A percentile compares a stretch with the other conserved stretches of the same genome.
phyloP scores from a whole-genome alignment of 2,888 invertebrate species.

The Diabrotica balteata region DNA sequence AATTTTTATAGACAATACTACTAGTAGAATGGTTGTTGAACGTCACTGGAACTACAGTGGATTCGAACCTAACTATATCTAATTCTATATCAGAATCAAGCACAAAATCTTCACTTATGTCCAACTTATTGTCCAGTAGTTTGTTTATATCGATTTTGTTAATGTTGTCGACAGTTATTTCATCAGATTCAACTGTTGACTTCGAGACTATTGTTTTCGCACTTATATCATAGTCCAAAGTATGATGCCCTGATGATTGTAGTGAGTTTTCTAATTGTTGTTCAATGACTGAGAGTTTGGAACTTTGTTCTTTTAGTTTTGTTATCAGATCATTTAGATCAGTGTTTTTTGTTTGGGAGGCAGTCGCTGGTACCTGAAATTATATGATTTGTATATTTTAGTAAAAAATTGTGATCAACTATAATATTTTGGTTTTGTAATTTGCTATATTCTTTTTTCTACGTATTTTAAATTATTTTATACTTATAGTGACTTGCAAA shows the following conservation, averaged over 20 bases:
- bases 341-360: conserved; percentile 1
- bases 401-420: too few relatives aligned
- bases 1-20: conserved; percentile 45
- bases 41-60: conserved; percentile 40
- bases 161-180: conserved; percentile 34
- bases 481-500: too few relatives aligned
- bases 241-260: not conserved
- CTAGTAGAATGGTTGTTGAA: conserved; percentile 50
- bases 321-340: conserved; percentile 1
- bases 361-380: too few relatives aligned
- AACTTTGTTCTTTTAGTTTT: not conserved
- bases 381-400: too few relatives aligned
- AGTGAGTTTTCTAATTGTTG: not conserved
- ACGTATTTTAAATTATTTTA: too few relatives aligned
- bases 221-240: conserved; percentile 42
- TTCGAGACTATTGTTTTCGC: conserved; percentile 48
- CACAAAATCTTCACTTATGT: conserved; percentile 46
- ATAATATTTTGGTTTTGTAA: too few relatives aligned
- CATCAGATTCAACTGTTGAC: conserved; percentile 28
- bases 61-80: conserved; percentile 46
- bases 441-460: too few relatives aligned
- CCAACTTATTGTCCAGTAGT: conserved; percentile 47
- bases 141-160: conserved; percentile 46
- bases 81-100: conserved; percentile 42
- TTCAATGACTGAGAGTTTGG: conserved; percentile 3